Evolutionary conservation across 2,797 vertebrate genomes (phyloP).

Genomic region (Threskiornis aethiopicus): DNA sequence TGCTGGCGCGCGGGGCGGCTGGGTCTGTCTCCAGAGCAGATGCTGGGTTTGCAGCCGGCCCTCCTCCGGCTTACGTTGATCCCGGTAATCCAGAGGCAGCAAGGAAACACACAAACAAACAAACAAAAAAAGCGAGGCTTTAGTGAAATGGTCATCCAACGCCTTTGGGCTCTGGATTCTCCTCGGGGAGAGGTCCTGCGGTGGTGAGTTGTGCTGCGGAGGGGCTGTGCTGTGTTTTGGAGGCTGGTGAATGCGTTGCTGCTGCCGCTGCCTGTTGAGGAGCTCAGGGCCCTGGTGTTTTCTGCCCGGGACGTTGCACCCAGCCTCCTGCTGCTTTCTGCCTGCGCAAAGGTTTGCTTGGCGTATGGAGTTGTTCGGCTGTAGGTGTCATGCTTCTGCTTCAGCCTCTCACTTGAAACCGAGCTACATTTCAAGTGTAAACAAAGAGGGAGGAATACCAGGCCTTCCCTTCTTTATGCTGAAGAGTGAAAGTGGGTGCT

Average conservation of each 20-base stretch:
- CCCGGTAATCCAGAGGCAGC: background rate
- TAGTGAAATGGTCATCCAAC: background rate
- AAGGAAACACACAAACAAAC: background rate
- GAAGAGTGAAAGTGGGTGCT: background rate
- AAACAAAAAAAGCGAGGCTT: background rate
- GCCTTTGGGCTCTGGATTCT: background rate
- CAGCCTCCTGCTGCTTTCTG: background rate
- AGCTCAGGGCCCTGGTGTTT: background rate
- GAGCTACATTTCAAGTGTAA: background rate
- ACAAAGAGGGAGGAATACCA: background rate
- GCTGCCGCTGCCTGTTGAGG: background rate
- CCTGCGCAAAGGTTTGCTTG: background rate
- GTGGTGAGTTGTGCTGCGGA: background rate
- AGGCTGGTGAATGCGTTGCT: background rate
- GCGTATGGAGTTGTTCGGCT: background rate
- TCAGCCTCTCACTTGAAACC: background rate
- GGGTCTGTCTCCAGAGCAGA: background rate
- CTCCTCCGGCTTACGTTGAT: background rate
- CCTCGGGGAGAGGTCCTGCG: background rate
- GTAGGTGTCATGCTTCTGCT: accelerated
- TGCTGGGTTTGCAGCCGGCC: background rate
- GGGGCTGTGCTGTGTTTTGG: background rate
- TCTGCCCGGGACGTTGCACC: background rate
- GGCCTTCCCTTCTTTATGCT: background rate
- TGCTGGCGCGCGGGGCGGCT: background rate